These are phyloP conservation scores for Sinocyclocheilus anshuiensis DNA, from an alignment of 2,113 vertebrate genomes.

Conservation along the genomic window DNA sequence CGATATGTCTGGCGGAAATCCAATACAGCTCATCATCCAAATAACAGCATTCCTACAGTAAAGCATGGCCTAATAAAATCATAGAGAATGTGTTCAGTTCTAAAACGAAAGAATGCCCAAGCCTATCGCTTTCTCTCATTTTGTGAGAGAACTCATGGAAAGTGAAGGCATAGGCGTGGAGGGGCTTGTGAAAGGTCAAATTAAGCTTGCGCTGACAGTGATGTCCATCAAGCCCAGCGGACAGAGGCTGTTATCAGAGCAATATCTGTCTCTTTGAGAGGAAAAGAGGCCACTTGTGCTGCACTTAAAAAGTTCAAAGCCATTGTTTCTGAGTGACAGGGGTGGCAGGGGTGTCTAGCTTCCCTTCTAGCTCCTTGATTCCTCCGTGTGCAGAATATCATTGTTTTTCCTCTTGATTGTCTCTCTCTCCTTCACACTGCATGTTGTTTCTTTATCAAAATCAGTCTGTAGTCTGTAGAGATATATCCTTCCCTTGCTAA, in stretches of 20 bases:
- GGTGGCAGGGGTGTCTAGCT: conserved; percentile 55
- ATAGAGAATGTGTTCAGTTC: background rate
- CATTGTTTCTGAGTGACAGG: conserved; percentile 57
- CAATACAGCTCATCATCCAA: no score
- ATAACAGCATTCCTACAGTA: no score
- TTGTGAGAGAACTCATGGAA: conserved; percentile 38
- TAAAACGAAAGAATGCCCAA: background rate
- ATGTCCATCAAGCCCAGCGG: conserved; percentile 51
- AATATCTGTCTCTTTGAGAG: conserved; percentile 60
- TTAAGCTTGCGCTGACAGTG: conserved; percentile 55
- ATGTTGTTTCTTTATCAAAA: conserved; percentile 40
- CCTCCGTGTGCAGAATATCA: conserved; percentile 50
- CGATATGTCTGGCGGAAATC: no score
- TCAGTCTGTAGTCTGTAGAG: background rate
- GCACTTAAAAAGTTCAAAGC: conserved; percentile 62
- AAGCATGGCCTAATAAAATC: background rate
- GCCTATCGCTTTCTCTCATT: background rate
- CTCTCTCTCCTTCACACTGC: conserved; percentile 44
- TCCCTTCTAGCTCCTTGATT: conserved; percentile 40
- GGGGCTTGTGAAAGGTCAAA: conserved; percentile 60
- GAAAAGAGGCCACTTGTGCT: conserved; percentile 59
- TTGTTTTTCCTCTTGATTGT: conserved; percentile 51
- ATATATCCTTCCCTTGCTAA: background rate
- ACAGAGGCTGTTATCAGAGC: conserved; percentile 62
- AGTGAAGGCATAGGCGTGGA: conserved; percentile 39